Conservation (phyloP, 2,888 invertebrate genomes). For the Stegana nigrithorax region DNA sequence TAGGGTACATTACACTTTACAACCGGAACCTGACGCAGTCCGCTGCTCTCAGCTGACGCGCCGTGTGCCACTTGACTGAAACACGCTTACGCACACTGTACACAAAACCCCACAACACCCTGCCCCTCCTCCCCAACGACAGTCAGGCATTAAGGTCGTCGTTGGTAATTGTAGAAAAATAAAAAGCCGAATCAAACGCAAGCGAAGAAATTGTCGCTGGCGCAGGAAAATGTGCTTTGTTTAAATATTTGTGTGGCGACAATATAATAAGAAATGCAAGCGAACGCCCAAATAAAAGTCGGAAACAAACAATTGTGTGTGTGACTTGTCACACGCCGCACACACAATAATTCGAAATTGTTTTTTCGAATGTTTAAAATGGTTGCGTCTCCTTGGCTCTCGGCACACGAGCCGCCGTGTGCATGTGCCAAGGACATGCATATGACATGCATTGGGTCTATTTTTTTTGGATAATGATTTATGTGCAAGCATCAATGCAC, state of each 20-base stretch:
- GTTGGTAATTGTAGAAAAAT: background rate
- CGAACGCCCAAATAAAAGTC: too few species aligned
- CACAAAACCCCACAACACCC: too few species aligned
- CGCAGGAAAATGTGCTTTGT: background rate
- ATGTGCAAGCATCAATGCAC: too few species aligned
- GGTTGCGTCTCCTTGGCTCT: too few species aligned
- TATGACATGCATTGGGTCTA: background rate
- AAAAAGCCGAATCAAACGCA: too few species aligned
- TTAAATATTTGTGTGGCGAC: background rate
- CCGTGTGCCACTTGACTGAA: background rate
- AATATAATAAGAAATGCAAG: too few species aligned
- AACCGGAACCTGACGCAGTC: background rate
- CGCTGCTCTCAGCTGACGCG: background rate
- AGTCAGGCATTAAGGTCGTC: background rate
- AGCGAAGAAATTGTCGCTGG: too few species aligned
- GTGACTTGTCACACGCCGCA: background rate
- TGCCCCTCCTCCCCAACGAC: too few species aligned
- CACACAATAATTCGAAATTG: background rate
- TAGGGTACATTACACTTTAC: slow-evolving; percentile 8
- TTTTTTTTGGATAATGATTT: background rate
- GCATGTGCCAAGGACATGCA: background rate
- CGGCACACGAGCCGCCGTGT: too few species aligned
- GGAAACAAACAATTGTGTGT: background rate
- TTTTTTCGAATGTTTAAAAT: too few species aligned
- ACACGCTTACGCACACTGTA: background rate